phyloP scores from a whole-genome alignment of 2,113 vertebrate genomes.

The Trogon melanurus region DNA sequence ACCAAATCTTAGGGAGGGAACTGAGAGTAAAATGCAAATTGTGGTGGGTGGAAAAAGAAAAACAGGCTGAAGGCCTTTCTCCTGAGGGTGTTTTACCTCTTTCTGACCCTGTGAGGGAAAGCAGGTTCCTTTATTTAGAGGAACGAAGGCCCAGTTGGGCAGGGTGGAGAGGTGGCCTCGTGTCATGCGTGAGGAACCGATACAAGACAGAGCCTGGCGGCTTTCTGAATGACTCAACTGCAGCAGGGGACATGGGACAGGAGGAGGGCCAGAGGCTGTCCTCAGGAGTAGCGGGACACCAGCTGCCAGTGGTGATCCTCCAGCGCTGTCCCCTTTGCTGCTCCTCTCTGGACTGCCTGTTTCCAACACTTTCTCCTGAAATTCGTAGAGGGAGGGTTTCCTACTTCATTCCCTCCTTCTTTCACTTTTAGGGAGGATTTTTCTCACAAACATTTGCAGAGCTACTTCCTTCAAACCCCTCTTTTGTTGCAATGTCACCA shows the following conservation, averaged over 20 bases:
- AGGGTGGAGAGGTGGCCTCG: background rate
- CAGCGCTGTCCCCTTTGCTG: background rate
- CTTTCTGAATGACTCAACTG: background rate
- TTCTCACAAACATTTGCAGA: background rate
- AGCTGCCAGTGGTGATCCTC: background rate
- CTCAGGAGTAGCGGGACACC: background rate
- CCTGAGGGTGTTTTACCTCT: background rate
- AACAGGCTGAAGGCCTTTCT: background rate
- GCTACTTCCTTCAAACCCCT: background rate
- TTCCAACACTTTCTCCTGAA: background rate
- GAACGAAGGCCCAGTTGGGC: background rate
- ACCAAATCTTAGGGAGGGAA: background rate
- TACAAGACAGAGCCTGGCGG: background rate
- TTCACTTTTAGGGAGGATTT: background rate
- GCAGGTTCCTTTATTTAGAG: background rate
- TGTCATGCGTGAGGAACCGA: background rate
- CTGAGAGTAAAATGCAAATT: constrained; percentile 8
- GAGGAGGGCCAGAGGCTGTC: background rate
- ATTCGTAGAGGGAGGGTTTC: background rate
- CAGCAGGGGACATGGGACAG: background rate
- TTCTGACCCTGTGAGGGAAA: rapidly evolving
- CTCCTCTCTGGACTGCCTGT: rapidly evolving
- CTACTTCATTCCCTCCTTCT: background rate
- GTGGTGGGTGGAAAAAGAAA: background rate
- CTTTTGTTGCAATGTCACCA: background rate